Percentiles rank a stretch among this genome's conserved stretches.
These are phyloP conservation scores for Ommatoiulus sabulosus DNA, from an alignment of 2,888 invertebrate species.

Conservation along the genomic window DNA sequence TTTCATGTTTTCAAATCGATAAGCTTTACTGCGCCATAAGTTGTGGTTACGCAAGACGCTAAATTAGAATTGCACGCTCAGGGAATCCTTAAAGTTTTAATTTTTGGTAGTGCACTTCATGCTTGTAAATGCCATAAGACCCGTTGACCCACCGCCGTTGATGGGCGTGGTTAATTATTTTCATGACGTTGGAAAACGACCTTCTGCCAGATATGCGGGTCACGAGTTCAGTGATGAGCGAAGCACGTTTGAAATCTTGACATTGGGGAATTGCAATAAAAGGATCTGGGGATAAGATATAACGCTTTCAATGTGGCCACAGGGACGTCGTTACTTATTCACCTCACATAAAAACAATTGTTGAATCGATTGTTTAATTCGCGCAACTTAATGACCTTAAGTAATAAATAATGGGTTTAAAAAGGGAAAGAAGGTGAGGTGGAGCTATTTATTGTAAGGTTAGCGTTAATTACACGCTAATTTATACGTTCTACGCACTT, in stretches of 20 bases:
- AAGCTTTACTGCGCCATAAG: neutral
- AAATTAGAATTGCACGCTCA: neutral
- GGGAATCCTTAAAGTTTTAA: neutral
- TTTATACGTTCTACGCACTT: neutral
- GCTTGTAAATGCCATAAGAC: neutral
- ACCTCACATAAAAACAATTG: neutral
- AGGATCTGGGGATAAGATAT: neutral
- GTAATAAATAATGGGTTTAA: neutral
- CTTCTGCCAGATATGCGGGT: neutral
- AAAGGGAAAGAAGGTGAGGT: neutral
- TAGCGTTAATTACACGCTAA: neutral
- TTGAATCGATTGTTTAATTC: slow-evolving; percentile 31
- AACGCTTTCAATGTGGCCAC: neutral
- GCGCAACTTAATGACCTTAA: neutral
- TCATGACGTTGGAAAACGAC: neutral
- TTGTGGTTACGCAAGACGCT: slow-evolving; percentile 1
- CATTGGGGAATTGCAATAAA: neutral
- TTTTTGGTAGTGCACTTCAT: neutral
- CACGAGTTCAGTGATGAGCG: neutral
- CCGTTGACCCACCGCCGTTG: neutral
- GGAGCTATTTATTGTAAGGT: neutral
- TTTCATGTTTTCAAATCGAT: neutral
- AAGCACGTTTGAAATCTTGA: neutral
- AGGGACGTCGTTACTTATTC: neutral
- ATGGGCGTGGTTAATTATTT: slow-evolving; percentile 31